Evolutionary conservation across 2,113 vertebrate species (phyloP).

Genomic region (Pteropus alecto): DNA sequence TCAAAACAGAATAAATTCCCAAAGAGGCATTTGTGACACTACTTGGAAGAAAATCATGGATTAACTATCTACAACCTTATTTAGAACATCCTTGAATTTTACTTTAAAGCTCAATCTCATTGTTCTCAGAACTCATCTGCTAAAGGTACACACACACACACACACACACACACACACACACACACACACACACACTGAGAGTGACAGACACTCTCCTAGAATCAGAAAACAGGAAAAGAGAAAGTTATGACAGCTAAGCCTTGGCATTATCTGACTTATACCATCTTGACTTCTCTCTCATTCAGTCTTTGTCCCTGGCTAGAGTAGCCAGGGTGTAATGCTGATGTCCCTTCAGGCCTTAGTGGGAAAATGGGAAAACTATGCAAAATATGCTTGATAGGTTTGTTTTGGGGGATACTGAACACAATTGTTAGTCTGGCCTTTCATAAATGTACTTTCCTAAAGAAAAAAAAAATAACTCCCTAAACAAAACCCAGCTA

Average conservation of each 20-base stretch:
- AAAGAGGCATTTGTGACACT: conserved; percentile 13
- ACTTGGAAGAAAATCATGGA: neutral
- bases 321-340: neutral
- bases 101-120: conserved; percentile 16
- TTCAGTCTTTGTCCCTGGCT: neutral
- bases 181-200: neutral
- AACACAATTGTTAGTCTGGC: neutral
- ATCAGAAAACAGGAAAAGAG: neutral
- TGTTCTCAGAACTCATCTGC: conserved; percentile 7
- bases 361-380: neutral
- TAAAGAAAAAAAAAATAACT: neutral
- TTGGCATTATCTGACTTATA: neutral
- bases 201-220: neutral
- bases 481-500: neutral
- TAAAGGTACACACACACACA: neutral
- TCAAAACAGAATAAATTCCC: conserved; percentile 26
- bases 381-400: neutral
- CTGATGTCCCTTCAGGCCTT: neutral
- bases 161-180: too few species aligned
- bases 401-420: neutral
- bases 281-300: neutral
- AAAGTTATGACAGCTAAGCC: neutral
- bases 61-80: conserved; percentile 15
- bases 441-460: neutral
- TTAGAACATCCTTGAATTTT: conserved; percentile 38